A percentile compares a stretch with the other conserved stretches of the same genome.
Conservation (phyloP, 2,113 vertebrate species). For the Chionis minor region DNA sequence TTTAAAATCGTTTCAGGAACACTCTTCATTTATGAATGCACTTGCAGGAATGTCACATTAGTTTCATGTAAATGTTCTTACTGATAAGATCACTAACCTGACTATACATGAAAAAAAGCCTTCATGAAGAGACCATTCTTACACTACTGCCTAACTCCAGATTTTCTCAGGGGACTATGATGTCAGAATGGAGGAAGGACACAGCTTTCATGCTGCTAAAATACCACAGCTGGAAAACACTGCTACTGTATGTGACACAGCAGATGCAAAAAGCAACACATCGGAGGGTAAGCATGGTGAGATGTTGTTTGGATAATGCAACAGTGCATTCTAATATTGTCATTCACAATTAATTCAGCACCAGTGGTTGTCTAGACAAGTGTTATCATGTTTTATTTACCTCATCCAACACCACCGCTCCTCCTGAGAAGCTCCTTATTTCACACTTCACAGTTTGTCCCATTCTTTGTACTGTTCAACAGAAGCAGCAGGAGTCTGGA, state of each 20-base stretch:
- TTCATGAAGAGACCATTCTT: background rate
- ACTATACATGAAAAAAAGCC: background rate
- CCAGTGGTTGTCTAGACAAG: background rate
- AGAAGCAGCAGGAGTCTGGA: background rate
- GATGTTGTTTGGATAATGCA: background rate
- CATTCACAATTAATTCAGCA: slow-evolving; percentile 12
- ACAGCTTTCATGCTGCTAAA: background rate
- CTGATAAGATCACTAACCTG: background rate
- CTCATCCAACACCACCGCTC: background rate
- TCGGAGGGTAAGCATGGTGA: background rate
- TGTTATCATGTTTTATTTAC: slow-evolving; percentile 45
- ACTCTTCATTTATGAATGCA: background rate
- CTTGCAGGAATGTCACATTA: background rate
- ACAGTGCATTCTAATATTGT: background rate
- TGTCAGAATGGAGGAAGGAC: background rate
- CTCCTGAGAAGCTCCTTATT: slow-evolving; percentile 6
- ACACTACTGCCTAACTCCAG: background rate
- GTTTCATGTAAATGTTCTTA: background rate
- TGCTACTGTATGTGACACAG: background rate
- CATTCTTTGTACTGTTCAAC: background rate
- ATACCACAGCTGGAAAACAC: background rate
- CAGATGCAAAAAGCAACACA: background rate
- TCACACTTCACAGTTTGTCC: background rate
- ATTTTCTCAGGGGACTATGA: background rate
- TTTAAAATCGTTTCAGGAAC: background rate